Evolutionary conservation across 2,113 vertebrate genomes (phyloP).

Genomic region (Cisticola juncidis): DNA sequence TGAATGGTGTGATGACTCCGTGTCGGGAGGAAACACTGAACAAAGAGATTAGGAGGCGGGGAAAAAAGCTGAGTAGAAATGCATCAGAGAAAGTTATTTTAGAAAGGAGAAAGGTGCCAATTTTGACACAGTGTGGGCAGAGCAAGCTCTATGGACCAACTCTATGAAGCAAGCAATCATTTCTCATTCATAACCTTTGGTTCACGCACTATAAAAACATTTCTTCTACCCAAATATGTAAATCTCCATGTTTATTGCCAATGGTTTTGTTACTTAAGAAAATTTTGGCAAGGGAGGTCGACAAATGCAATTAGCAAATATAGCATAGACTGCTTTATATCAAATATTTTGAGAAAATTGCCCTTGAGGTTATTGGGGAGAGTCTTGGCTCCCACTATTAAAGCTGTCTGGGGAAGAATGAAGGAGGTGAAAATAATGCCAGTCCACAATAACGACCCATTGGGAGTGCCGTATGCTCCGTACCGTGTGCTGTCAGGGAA

Average conservation of each 20-base stretch:
- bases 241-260: neutral
- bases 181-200: neutral
- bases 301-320: slow-evolving; percentile 44
- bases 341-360: slow-evolving; percentile 43
- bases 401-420: neutral
- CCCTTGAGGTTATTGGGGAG: neutral
- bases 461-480: neutral
- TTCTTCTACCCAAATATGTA: neutral
- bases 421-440: slow-evolving; percentile 11
- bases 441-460: neutral
- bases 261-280: neutral
- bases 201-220: neutral
- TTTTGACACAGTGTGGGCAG: neutral
- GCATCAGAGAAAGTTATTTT: slow-evolving; percentile 1
- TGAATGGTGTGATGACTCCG: slow-evolving; percentile 36
- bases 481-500: slow-evolving; percentile 2
- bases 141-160: neutral
- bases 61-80: neutral
- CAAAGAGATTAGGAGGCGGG: slow-evolving; percentile 10
- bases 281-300: slow-evolving; percentile 24
- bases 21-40: neutral
- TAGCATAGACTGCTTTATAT: slow-evolving; percentile 18
- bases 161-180: neutral
- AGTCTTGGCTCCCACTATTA: neutral
- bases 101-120: neutral